Evolutionary conservation across 1,140 invertebrate genomes (phyloP).

Genomic region (Popillia japonica): DNA sequence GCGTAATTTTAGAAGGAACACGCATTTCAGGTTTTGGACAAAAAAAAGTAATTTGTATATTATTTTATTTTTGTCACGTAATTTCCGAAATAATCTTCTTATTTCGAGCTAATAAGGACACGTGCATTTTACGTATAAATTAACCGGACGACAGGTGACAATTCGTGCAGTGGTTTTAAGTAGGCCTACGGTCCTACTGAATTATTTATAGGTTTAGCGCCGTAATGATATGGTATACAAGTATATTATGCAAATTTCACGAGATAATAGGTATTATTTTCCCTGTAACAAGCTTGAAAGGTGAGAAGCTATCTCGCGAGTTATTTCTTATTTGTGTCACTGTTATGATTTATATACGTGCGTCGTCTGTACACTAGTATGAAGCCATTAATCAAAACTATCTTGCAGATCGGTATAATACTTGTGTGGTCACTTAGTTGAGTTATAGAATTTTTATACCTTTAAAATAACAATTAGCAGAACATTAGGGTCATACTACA

Average conservation of each 20-base stretch:
- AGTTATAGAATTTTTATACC: no score
- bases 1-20: neutral
- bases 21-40: neutral
- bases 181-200: neutral
- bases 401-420: no score
- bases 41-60: neutral
- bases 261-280: slow-evolving; percentile 1
- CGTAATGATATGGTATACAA: neutral
- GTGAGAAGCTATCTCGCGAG: neutral
- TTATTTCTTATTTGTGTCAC: neutral
- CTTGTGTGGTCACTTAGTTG: no score
- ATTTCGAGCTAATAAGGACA: neutral
- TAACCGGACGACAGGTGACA: neutral
- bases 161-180: slow-evolving; percentile 9
- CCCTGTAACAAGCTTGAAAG: neutral
- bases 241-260: slow-evolving; percentile 1
- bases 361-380: no score
- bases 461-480: no score
- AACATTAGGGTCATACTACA: no score
- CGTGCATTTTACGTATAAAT: neutral
- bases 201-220: neutral
- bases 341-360: neutral
- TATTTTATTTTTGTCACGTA: neutral
- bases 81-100: slow-evolving; percentile 8
- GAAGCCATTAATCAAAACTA: no score